Base-by-base conservation (phyloP, 2,113 vertebrate species). In the Gavialis gangeticus region DNA sequence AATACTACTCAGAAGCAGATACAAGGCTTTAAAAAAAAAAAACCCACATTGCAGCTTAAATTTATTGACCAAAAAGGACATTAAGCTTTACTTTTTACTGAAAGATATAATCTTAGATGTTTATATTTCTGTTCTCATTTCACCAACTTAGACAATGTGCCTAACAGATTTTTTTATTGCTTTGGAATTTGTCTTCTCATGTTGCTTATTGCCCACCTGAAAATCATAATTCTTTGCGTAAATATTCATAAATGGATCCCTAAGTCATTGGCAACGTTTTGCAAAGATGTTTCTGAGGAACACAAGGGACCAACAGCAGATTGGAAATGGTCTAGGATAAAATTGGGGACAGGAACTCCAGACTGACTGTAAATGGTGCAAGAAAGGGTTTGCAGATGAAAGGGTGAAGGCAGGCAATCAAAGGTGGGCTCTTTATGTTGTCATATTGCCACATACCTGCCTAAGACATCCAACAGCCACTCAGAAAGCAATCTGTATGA, bases 41-140 rank as follows among this genome's bases (percentile, higher is more conserved):
- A 46, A 46, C 6, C 46, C 4, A 84, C n/a, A 69, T 15, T 10
- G 1, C 57, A 5, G 3, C 37, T 85, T 84, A 81, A 79, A 27
- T 7, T 73, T 76, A 69, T 19, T 16, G 62, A 55, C 79, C 6
- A 21, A 0, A 2, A 75, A 57, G 75, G 2, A 87, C 60, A 34
- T 3, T 17, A 1, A 60, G 58, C 9, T 5, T 73, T 2, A 0
- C 34, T 71, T 19, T 6, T 54, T 10, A 8, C 0, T 84, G 1
- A 73, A 46, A 73, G 46, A 54, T 77, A 80, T 28, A 82, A 60
- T 8, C 2, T 88, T 75, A 1, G 58, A 46, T 46, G 24, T 82
- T 84, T 78, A 77, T 24, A 34, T 56, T 77, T 7, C 2, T 90
- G 15, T 5, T 24, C 24, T 55, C 1, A 58, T 82, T 96, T 58